Base-by-base conservation (phyloP, 2,113 vertebrate genomes). In the Proteles cristata region DNA sequence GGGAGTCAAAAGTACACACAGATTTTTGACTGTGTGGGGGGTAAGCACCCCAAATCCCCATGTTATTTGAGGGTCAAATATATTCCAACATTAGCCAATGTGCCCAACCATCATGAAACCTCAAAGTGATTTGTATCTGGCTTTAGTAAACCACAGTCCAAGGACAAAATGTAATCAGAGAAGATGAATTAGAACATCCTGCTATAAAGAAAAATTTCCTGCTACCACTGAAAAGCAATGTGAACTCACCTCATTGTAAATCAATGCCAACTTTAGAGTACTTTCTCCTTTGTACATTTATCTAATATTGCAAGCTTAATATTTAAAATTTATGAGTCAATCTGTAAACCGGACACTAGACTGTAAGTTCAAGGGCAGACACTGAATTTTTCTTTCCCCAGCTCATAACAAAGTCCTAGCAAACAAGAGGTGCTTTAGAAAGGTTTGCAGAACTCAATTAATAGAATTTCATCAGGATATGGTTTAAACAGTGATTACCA, bases 281-380 rank as follows among this genome's bases (percentile, higher is more conserved):
- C 8, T 55, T 93, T 88, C 16, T 73, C 58, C 35, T 50, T 73
- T 81, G 39, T 5, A 58, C 7, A 53, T 12, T 4, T 4, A 68
- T 63, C 25, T 90, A 82, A 45, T 63, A 84, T 1, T 61, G 6
- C 17, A 87, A 97, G 7, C 61, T 90, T 68, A 50, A 19, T 16
- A 50, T 90, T 91, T 87, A 88, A 87, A 94, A 76, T 61, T 35
- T 76, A 94, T 76, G 14, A 84, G 26, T 84, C 28, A 25, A 28
- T 90, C 55, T 84, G 10, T 77, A 93, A 53, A 48, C 66, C 45
- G 14, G 79, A 96, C n/a, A 80, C 58, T 61, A 45, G n/a, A 66
- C 12, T 93, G 15, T 65, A 89, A 94, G 26, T 11, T 85, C 35
- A 71, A 82, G 43, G 55, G 69, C 58, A 84, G 48, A 93, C 39